Evolutionary conservation across 2,797 vertebrate species (phyloP), one percentile per base, ranked within the genome.

Genomic region (Hipposideros larvatus): DNA sequence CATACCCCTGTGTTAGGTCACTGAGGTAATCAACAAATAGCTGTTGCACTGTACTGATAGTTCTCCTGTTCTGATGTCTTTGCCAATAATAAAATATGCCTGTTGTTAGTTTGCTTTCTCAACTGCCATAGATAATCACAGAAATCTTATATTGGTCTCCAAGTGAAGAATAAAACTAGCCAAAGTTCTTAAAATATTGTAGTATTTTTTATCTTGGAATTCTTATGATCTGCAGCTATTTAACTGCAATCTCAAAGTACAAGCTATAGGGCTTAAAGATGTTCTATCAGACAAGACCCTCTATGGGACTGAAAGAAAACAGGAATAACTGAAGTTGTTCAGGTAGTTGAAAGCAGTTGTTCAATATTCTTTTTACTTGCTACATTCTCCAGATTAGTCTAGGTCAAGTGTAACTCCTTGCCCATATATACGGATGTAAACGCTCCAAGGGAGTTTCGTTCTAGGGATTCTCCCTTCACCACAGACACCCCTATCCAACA

Each of bases 101-200:
- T 68, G 21, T 11, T 57, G 22, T 61, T 92, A 19, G 24, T 70
- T 84, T 74, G 84, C 55, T 85, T 95, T 74, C 68, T 78, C 57
- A 37, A 89, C 2, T 87, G 66, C 43, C n/a, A 65, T 0, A n/a
- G n/a, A 91, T 13, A 68, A 66, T 84, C 37, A 46, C 31, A 87
- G 73, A 93, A 77, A 95, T 37, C 28, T 65, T 88, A 18, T 90
- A 57, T 88, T 86, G 83, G 11, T 92, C 31, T 96, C 71, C 41
- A 85, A 68, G 10, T 57, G 66, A 95, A 91, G 75, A 91, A 61
- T 83, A 95, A 94, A 91, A 91, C 34, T 51, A 68, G 43, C 55
- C 46, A 71, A 57, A 43, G 26, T 65, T 94, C 78, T 90, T 77
- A 90, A 65, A 46, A 61, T 55, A 37, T 37, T 37, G 37, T 37